Conservation (phyloP, 2,888 invertebrate genomes). For the Philaethria dido region DNA sequence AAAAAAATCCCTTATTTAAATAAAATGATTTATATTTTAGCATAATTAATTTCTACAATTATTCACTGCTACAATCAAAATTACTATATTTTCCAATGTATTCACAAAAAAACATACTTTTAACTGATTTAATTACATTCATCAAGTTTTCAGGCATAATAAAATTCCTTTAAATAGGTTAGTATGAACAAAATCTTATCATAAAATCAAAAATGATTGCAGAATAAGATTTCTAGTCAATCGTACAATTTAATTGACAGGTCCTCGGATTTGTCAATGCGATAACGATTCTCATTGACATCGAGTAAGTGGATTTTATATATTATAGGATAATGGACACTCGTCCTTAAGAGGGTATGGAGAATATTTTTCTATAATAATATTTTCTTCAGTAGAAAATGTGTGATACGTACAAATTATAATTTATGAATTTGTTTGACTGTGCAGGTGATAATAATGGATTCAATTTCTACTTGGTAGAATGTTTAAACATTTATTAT, state of each 20-base stretch:
- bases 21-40: too few species aligned
- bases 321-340: not conserved
- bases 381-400: not conserved
- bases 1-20: too few species aligned
- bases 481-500: too few species aligned
- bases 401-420: too few species aligned
- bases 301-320: slow-evolving; percentile 11
- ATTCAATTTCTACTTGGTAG: too few species aligned
- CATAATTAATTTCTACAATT: too few species aligned
- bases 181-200: not conserved
- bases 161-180: not conserved
- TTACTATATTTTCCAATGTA: too few species aligned
- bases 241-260: slow-evolving; percentile 16
- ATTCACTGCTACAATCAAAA: too few species aligned
- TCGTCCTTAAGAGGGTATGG: not conserved
- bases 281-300: slow-evolving; percentile 16
- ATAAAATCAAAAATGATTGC: not conserved
- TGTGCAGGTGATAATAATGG: too few species aligned
- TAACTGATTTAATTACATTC: too few species aligned
- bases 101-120: too few species aligned
- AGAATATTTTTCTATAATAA: not conserved
- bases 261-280: slow-evolving; percentile 18
- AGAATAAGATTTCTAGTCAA: not conserved
- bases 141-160: not conserved
- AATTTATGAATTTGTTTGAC: too few species aligned